Evolutionary conservation across 1,140 invertebrate species (phyloP), one percentile per base, ranked within the genome.

Genomic region (Andricus grossulariae): DNA sequence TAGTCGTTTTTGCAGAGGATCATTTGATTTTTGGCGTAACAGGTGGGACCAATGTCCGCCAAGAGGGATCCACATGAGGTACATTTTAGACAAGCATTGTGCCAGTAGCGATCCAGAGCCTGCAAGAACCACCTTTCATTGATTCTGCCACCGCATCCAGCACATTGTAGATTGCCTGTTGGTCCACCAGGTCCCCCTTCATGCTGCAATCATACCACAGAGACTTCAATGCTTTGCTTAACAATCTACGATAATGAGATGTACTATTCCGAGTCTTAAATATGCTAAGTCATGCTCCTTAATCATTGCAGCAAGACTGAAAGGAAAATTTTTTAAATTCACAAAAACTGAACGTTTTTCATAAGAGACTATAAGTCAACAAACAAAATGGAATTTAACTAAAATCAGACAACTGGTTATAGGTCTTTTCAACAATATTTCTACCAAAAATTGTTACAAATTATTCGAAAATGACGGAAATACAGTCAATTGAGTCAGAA

Each of bases 1-100:
- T 98, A 98, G 92, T 98, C 97, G 90, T 94, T 95, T 94, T 96
- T 97, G 94, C 97, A 98, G 83, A 98, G 93, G 88, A 98, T 97
- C 96, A 98, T 97, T 83, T 96, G 96, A 73, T 95, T 94, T 92
- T 96, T 97, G 85, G 96, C 96, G 92, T 97, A 98, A 92, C 97
- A 98, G 80, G 97, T 97, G 57, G 94, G 92, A 55, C 97, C 97
- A 86, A 98, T 95, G 86, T 98, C 97, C 76, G 96, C 97, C 77
- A 98, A 93, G 86, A 95, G 94, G 75, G 95, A 95, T 73, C 94
- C 94, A 91, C 97, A 98, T 90, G 94, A 96, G 82, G 96, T 94
- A 92, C 97, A 98, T 92, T 98, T 98, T 83, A 98, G 94, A 92
- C 97, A 98, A 80, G 94, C 94, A 91, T 96, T 94, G 93, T 98